Conservation (phyloP, 2,113 vertebrate species). For the Oncorhynchus keta region DNA sequence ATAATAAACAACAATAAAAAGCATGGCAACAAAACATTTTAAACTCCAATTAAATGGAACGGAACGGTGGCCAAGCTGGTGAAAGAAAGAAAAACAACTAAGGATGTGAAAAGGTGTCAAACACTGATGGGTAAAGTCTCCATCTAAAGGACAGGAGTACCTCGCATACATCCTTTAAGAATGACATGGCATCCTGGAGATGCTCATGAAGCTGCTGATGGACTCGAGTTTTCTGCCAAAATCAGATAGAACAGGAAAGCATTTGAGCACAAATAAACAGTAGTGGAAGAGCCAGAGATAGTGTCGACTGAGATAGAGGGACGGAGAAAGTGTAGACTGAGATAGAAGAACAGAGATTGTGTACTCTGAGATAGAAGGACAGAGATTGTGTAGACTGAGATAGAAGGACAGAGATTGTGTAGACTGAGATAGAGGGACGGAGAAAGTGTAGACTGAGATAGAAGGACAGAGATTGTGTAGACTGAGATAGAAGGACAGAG, state of each 20-base stretch:
- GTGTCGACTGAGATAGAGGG: constrained; percentile 68
- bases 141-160: constrained; percentile 89
- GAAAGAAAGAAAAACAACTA: constrained; percentile 33
- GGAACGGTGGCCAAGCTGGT: constrained; percentile 21
- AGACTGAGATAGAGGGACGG: constrained; percentile 2
- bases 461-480: no score
- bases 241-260: constrained; percentile 83
- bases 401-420: neutral
- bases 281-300: constrained; percentile 60
- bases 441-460: no score
- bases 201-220: constrained; percentile 99
- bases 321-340: constrained; percentile 68
- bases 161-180: constrained; percentile 99
- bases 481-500: no score
- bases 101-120: constrained; percentile 34
- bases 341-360: constrained; percentile 48
- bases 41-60: constrained; percentile 25
- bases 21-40: neutral
- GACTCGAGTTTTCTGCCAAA: constrained; percentile 99
- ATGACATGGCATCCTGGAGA: constrained; percentile 99
- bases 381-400: constrained; percentile 2
- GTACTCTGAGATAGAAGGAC: no score
- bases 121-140: constrained; percentile 60
- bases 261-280: constrained; percentile 76
- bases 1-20: constrained; percentile 20